Evolutionary conservation across 2,888 invertebrate species (phyloP), one percentile per base, ranked within the genome.

Genomic region (Barypeithes pellucidus): DNA sequence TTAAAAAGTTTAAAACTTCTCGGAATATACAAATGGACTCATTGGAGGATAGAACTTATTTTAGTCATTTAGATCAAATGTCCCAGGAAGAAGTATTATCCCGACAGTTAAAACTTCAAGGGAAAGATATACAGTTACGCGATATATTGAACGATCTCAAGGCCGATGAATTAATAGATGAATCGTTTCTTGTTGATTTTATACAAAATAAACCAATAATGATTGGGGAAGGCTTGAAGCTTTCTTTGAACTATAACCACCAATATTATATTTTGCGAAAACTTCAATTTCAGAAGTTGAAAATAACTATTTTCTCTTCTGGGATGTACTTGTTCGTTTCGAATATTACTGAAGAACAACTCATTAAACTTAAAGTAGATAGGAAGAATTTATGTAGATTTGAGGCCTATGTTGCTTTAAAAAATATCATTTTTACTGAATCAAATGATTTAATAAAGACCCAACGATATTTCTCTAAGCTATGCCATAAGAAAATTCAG

Each of bases 71-170:
- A 20, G 20, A 59, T 33, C 11, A 36, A 14, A 41, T 3, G 11
- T 59, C 59, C 2, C 54, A 65, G 50, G 14, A 65, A 24, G 36
- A 33, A 9, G 29, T 70, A 18, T 65, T 70, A 65, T 24, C 57
- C 4, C 45, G n/a, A 12, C 18, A 16, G 12, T 36, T 62, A 22
- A 12, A 4, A 9, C 45, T 70, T 22, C 70, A 70, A 45, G 62
- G 62, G 9, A 29, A 29, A 29, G 29, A 5, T 29, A 29, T 29
- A 29, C 29, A 29, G 7, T 29, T 29, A 29, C 29, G 29, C 2
- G 29, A 29, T 29, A 2, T 29, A 12, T 3, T 33, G 0, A 36
- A 59, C 12, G 20, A 36, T 22, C 22, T 1, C 2, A 22, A 12
- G 12, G 50, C 50, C 0, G 7, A 9, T n/a, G 0, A 22, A 22